These are phyloP conservation scores for Chaetura pelagica DNA, from an alignment of 2,113 vertebrate species.

Conservation along the genomic window DNA sequence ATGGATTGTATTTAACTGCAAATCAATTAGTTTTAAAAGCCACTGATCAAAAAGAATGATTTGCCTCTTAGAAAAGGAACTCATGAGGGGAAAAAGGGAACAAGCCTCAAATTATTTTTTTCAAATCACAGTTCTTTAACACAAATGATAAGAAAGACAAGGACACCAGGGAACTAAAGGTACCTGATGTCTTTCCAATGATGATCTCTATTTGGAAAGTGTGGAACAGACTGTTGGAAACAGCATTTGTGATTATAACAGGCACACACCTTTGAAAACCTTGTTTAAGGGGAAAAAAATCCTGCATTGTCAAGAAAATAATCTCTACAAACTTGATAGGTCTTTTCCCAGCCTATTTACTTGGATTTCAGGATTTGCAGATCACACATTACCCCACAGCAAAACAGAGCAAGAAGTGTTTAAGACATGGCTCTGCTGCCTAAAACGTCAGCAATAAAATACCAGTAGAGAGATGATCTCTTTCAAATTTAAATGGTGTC, in stretches of 20 bases:
- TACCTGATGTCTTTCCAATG: not conserved
- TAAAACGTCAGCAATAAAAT: not conserved
- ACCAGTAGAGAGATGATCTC: not conserved
- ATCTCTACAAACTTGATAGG: not conserved
- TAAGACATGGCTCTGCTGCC: not conserved
- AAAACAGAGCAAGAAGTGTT: not conserved
- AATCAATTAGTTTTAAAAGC: slow-evolving; percentile 10
- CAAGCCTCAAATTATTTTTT: not conserved
- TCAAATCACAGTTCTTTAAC: not conserved
- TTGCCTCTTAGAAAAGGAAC: not conserved
- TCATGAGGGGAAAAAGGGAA: not conserved
- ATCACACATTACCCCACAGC: not conserved
- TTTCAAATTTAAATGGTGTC: not conserved
- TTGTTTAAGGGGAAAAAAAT: not conserved
- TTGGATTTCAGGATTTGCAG: not conserved
- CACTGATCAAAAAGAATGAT: not conserved
- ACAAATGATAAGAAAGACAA: not conserved
- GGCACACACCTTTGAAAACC: not conserved
- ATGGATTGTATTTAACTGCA: not conserved
- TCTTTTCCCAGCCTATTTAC: not conserved
- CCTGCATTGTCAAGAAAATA: not conserved
- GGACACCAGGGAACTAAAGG: not conserved
- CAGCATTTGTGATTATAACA: not conserved
- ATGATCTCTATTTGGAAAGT: not conserved
- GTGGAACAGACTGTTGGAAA: not conserved